A percentile compares a stretch with the other conserved stretches of the same genome.
phyloP scores from a whole-genome alignment of 2,113 vertebrate species.

The Leucopsar rothschildi region DNA sequence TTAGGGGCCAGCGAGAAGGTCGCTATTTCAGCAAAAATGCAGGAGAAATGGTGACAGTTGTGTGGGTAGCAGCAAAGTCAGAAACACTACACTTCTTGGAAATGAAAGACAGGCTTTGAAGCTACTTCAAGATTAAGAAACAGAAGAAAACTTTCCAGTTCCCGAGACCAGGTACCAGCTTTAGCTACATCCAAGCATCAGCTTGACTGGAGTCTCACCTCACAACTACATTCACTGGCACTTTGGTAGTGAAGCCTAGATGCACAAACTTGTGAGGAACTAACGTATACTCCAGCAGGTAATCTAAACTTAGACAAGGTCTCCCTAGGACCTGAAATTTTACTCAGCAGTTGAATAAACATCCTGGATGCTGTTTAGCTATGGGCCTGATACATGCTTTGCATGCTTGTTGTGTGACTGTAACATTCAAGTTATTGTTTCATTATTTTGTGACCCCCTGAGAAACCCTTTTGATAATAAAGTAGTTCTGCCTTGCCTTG shows the following conservation, averaged over 20 bases:
- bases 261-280: not conserved
- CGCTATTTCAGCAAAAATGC: not conserved
- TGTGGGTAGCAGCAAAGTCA: not conserved
- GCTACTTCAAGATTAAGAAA: not conserved
- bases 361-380: not conserved
- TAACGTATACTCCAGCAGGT: not conserved
- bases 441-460: not conserved
- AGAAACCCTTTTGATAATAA: not conserved
- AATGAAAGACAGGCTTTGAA: not conserved
- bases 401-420: not conserved
- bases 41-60: not conserved
- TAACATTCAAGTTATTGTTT: not conserved
- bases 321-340: not conserved
- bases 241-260: not conserved
- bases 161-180: not conserved
- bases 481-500: not conserved
- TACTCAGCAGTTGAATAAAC: not conserved
- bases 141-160: not conserved
- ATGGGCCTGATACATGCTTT: not conserved
- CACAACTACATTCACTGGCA: not conserved
- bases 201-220: not conserved
- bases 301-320: not conserved
- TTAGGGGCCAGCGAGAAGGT: not conserved
- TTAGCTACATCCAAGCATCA: not conserved
- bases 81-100: not conserved